Evolutionary conservation across 1,140 invertebrate genomes (phyloP).

Genomic region (Ips typographus): DNA sequence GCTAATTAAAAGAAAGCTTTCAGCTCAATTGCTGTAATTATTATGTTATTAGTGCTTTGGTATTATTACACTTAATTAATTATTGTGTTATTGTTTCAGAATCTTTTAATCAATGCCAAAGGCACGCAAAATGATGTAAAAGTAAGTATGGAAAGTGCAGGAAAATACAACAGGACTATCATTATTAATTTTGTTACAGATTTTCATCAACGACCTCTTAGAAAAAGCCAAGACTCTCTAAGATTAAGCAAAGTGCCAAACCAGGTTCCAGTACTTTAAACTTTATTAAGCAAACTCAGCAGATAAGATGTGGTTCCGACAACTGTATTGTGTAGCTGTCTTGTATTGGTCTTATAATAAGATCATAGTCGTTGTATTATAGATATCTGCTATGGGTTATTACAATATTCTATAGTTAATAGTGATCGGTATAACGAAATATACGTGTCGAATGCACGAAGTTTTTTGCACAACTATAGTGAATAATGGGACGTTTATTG

Average conservation of each 20-base stretch:
- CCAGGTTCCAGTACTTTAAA: constrained; percentile 14
- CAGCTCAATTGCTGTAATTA: too few species aligned
- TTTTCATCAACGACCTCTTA: constrained; percentile 86
- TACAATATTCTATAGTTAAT: constrained; percentile 1
- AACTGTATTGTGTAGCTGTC: neutral
- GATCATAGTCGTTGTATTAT: neutral
- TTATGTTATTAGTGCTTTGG: too few species aligned
- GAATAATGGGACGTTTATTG: neutral
- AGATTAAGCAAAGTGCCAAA: constrained; percentile 53
- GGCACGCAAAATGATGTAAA: constrained; percentile 82
- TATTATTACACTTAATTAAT: too few species aligned
- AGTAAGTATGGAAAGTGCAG: constrained; percentile 58
- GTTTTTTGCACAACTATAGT: neutral
- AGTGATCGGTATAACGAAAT: neutral
- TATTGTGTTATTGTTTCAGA: constrained; percentile 56
- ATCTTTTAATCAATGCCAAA: constrained; percentile 76
- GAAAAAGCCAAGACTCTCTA: constrained; percentile 86
- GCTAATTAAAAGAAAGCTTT: too few species aligned
- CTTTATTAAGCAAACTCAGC: neutral
- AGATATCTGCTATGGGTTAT: neutral
- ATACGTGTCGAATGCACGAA: neutral
- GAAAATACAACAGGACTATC: neutral
- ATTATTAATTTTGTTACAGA: constrained; percentile 61
- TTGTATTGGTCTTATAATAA: constrained; percentile 3
- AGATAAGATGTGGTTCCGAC: neutral